These are phyloP conservation scores for Austrofundulus limnaeus DNA, from an alignment of 2,113 vertebrate species.

Conservation along the genomic window DNA sequence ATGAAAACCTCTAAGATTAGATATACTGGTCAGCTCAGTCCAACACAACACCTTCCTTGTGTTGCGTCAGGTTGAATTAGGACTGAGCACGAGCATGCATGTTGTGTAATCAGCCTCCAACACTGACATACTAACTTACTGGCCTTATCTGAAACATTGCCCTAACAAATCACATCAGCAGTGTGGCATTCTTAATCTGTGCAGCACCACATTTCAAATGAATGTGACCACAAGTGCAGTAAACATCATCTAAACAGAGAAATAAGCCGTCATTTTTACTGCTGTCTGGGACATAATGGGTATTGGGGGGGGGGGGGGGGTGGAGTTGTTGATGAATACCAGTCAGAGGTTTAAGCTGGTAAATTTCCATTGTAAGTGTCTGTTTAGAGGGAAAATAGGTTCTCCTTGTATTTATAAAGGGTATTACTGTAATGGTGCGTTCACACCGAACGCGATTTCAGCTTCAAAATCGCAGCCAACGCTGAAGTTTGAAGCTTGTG, in stretches of 20 bases:
- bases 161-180: slow-evolving; percentile 34
- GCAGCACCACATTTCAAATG: slow-evolving; percentile 35
- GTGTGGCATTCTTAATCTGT: slow-evolving; percentile 34
- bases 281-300: slow-evolving; percentile 17
- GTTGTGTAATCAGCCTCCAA: slow-evolving; percentile 51
- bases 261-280: slow-evolving; percentile 29
- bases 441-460: too few species aligned
- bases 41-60: slow-evolving; percentile 27
- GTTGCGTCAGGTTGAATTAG: slow-evolving; percentile 21
- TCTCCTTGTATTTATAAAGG: slow-evolving; percentile 2
- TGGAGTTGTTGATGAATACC: slow-evolving; percentile 17
- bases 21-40: slow-evolving; percentile 18
- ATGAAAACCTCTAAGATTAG: slow-evolving; percentile 34
- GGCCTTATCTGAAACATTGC: slow-evolving; percentile 36
- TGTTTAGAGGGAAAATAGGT: slow-evolving; percentile 8
- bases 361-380: slow-evolving; percentile 24
- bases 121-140: slow-evolving; percentile 50
- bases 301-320: slow-evolving; percentile 6
- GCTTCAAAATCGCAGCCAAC: too few species aligned
- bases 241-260: slow-evolving; percentile 29
- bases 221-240: slow-evolving; percentile 41
- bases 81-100: slow-evolving; percentile 26
- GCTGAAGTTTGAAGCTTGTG: too few species aligned
- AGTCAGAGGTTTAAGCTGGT: slow-evolving; percentile 20
- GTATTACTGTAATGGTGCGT: slow-evolving; percentile 9